Evolutionary conservation across 2,888 invertebrate genomes (phyloP), one percentile per base, ranked within the genome.

Genomic region (Leucania comma): DNA sequence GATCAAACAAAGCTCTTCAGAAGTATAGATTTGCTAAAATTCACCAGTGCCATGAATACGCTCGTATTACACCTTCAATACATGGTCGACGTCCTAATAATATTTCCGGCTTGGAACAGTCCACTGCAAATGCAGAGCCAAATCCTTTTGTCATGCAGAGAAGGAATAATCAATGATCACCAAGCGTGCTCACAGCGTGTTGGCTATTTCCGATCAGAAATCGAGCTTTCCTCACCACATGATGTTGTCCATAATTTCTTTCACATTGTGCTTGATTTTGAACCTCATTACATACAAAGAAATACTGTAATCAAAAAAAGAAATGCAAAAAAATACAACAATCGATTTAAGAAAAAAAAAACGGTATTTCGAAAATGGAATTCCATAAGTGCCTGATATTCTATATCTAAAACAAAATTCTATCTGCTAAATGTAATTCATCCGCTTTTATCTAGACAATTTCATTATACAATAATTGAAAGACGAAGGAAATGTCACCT

Each of bases 111-210:
- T 6, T 12, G 46, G 24, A 35, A 20, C 22, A 46, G 22, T 17
- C 4, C 1, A n/a, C 4, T 29, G n/a, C n/a, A n/a, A 17, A 54
- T 38, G 22, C 20, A n/a, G n/a, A 46, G 24, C 38, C 35, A 67
- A 46, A 22, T n/a, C 8, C 68, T 48, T 67, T 75, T 58, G 57
- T 75, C 57, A 75, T 58, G 46, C 46, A 35, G 29, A 76, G 12
- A 76, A 35, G 58, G 58, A 72, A 58, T 72, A 72, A 76, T 46
- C 76, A 38, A 73, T 54, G n/a, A 67, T 22, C 53, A 54, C 29
- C 48, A 26, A 20, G 24, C n/a, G 20, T 57, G 42, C 20, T 35
- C 20, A 17, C n/a, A 48, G 4, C 2, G 9, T 66, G 26, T 26
- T 35, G 22, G n/a, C 17, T 1, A 46, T 42, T 35, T 46, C n/a